phyloP scores from a whole-genome alignment of 1,140 invertebrate genomes.

The Megalopta genalis region DNA sequence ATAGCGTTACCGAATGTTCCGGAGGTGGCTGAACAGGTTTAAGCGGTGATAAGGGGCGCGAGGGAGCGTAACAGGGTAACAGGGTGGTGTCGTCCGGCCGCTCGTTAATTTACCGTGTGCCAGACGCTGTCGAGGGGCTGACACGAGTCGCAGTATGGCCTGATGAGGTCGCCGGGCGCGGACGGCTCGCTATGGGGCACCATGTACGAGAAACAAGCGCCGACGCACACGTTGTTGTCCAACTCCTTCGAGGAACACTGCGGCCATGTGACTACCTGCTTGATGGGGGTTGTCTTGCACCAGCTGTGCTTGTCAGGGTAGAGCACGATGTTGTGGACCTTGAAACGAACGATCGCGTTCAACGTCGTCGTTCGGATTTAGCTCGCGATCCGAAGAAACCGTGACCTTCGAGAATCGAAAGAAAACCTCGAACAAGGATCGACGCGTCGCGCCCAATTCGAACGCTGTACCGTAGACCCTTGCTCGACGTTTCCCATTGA shows the following conservation, averaged over 20 bases:
- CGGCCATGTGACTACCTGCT: conserved; percentile 83
- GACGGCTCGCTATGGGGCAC: conserved; percentile 85
- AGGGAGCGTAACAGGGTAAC: no score
- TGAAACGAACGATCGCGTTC: conserved; percentile 26
- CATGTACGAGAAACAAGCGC: conserved; percentile 86
- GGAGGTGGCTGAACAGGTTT: no score
- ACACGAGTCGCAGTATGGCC: conserved; percentile 86
- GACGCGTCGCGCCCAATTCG: no score
- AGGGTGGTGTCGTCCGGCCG: no score
- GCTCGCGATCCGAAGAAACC: background rate
- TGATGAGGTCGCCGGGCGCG: conserved; percentile 83
- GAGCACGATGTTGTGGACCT: conserved; percentile 86
- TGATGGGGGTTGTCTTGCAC: conserved; percentile 85
- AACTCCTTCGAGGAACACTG: conserved; percentile 83
- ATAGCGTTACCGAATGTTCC: no score
- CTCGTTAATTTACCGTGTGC: conserved; percentile 80
- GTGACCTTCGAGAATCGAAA: no score
- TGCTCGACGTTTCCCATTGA: no score
- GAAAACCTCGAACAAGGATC: no score
- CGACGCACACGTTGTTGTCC: conserved; percentile 86
- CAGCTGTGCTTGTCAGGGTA: conserved; percentile 86
- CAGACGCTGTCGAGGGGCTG: conserved; percentile 83
- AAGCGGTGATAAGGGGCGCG: no score
- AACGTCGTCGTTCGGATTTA: background rate
- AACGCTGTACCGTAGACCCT: no score